Evolutionary conservation across 2,113 vertebrate genomes (phyloP).

Genomic region (Pithys albifrons): DNA sequence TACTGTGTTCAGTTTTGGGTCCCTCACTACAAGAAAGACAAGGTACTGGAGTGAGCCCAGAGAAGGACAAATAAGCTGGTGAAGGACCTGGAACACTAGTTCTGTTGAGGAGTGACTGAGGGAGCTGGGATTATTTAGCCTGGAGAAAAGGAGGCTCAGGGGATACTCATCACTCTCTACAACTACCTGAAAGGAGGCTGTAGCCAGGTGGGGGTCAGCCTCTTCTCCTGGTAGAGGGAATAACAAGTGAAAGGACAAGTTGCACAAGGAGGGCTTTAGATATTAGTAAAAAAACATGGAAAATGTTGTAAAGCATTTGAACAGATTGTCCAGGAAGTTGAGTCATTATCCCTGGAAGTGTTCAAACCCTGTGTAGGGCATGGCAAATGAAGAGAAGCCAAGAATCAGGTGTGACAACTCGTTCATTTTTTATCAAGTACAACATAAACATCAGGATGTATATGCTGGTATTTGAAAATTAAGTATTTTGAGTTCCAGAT

Average conservation of each 20-base stretch:
- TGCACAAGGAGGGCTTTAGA: background rate
- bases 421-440: background rate
- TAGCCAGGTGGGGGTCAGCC: background rate
- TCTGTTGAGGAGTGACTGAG: background rate
- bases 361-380: background rate
- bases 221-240: background rate
- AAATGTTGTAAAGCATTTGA: background rate
- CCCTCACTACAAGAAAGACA: background rate
- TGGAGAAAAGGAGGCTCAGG: background rate
- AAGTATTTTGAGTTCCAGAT: background rate
- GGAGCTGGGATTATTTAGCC: background rate
- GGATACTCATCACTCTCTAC: background rate
- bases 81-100: background rate
- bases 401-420: background rate
- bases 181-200: background rate
- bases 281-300: background rate
- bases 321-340: background rate
- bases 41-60: background rate
- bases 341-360: background rate
- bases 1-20: background rate
- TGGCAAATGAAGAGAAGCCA: background rate
- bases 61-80: background rate
- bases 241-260: background rate
- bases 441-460: background rate
- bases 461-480: background rate